Evolutionary conservation across 2,113 vertebrate species (phyloP).

Genomic region (Notarius lentiginosus): DNA sequence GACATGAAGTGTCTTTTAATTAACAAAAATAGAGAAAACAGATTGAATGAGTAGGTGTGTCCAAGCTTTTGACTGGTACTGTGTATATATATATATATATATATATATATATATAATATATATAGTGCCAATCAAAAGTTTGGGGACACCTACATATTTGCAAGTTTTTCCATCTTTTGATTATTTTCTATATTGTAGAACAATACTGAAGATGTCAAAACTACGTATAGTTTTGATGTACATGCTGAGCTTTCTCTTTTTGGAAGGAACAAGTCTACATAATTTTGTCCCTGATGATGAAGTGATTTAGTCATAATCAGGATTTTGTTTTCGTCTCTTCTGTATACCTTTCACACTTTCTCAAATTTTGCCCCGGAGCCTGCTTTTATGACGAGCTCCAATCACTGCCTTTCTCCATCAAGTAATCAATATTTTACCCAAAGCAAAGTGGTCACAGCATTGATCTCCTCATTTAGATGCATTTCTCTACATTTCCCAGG

Average conservation of each 20-base stretch:
- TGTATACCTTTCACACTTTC: conserved; percentile 2
- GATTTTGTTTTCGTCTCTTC: conserved; percentile 5
- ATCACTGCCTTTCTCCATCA: conserved; percentile 30
- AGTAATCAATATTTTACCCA: conserved; percentile 46
- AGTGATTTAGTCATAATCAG: conserved; percentile 32
- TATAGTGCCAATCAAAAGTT: no score
- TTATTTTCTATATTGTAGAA: no score
- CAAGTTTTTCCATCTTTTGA: no score
- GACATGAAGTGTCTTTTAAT: no score
- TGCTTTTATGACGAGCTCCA: conserved; percentile 21
- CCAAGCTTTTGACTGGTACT: no score
- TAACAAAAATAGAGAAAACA: no score
- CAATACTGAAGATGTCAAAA: no score
- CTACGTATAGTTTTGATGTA: no score
- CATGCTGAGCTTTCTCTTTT: no score
- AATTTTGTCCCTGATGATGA: conserved; percentile 12
- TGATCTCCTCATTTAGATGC: conserved; percentile 46
- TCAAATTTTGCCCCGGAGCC: background rate
- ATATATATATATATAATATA: background rate
- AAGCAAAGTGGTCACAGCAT: conserved; percentile 23
- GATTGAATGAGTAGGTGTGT: no score
- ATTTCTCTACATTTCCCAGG: conserved; percentile 36
- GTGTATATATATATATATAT: background rate
- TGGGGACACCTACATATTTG: no score
- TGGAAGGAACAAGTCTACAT: background rate